Conservation (phyloP, 2,888 invertebrate species). For the Bellardia pandia region DNA sequence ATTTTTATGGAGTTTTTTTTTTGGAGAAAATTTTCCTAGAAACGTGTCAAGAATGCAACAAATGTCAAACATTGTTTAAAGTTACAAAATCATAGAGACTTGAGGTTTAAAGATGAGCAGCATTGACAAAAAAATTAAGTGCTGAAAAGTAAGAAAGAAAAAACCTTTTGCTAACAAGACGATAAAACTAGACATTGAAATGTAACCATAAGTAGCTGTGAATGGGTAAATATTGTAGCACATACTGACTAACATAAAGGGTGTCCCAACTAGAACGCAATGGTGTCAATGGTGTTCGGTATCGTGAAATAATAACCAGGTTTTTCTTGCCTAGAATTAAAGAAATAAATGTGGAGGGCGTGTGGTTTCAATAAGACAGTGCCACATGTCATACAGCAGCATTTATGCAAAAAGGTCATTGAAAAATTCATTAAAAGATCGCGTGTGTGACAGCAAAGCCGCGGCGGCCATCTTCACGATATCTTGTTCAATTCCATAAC, state of each 20-base stretch:
- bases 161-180: constrained; percentile 53
- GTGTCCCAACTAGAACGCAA: too few relatives aligned
- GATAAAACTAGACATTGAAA: constrained; percentile 67
- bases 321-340: too few relatives aligned
- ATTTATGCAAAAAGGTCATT: too few relatives aligned
- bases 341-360: too few relatives aligned
- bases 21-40: constrained; percentile 7
- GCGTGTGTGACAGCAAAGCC: too few relatives aligned
- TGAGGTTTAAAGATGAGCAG: constrained; percentile 36
- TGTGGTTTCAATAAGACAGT: too few relatives aligned
- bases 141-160: constrained; percentile 3
- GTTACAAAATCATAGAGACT: constrained; percentile 16
- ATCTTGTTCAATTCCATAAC: too few relatives aligned
- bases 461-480: too few relatives aligned
- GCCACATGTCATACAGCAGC: too few relatives aligned
- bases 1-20: constrained; percentile 9
- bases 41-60: constrained; percentile 72
- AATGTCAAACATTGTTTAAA: constrained; percentile 56
- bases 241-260: constrained; percentile 9
- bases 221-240: constrained; percentile 52
- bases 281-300: too few relatives aligned
- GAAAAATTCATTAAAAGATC: too few relatives aligned
- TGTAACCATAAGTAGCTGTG: constrained; percentile 63
- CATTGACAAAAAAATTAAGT: constrained; percentile 5
- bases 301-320: too few relatives aligned